Evolutionary conservation across 2,797 vertebrate genomes (phyloP).

Genomic region (Mus minutoides): DNA sequence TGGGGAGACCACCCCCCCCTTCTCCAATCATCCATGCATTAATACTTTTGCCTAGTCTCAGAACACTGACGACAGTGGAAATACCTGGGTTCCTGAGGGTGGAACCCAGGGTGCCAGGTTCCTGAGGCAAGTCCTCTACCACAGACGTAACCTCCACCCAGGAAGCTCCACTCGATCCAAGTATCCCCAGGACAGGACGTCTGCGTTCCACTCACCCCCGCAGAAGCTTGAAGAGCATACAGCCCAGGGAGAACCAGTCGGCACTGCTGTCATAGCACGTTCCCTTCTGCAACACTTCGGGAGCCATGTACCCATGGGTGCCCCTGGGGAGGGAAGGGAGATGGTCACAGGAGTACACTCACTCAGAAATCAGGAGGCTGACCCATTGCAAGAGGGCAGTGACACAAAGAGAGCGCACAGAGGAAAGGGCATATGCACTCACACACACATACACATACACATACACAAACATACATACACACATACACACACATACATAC

Average conservation of each 20-base stretch:
- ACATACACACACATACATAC: too few relatives aligned
- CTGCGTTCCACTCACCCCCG: slow-evolving; percentile 92
- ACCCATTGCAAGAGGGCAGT: neutral
- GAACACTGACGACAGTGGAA: neutral
- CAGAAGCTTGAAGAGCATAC: slow-evolving; percentile 99
- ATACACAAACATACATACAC: too few relatives aligned
- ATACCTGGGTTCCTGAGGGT: neutral
- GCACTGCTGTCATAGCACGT: slow-evolving; percentile 98
- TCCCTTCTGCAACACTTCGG: slow-evolving; percentile 98
- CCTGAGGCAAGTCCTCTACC: too few relatives aligned
- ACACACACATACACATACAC: too few relatives aligned
- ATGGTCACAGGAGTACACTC: accelerated
- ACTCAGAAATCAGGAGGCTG: too few relatives aligned
- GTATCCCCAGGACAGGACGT: neutral
- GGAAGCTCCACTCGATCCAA: neutral
- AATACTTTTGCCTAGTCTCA: neutral
- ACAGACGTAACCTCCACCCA: too few relatives aligned
- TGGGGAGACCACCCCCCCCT: neutral
- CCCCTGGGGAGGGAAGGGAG: slow-evolving; percentile 87
- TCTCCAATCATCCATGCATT: neutral
- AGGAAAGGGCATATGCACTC: neutral
- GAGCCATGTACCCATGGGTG: slow-evolving; percentile 99
- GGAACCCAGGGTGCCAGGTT: accelerated
- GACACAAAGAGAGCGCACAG: too few relatives aligned
- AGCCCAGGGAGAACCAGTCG: slow-evolving; percentile 99